A percentile compares a stretch with the other conserved stretches of the same genome.
Evolutionary conservation across 2,888 invertebrate species (phyloP).

Genomic region (Steinernema carpocapsae): DNA sequence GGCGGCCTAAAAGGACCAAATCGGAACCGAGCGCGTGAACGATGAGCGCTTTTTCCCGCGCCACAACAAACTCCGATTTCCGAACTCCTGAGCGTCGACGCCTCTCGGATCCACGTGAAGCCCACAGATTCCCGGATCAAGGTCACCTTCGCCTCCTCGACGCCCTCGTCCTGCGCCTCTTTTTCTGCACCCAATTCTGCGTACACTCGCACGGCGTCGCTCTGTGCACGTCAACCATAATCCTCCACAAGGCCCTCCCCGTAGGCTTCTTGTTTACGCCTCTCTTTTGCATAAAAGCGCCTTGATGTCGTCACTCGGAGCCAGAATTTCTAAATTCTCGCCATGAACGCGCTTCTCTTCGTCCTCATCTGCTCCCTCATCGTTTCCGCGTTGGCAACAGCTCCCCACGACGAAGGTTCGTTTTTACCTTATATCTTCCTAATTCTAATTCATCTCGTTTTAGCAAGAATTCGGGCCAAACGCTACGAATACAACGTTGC

Average conservation of each 20-base stretch:
- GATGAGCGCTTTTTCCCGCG: no score
- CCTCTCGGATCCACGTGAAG: no score
- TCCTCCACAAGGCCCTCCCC: background rate
- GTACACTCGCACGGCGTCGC: background rate
- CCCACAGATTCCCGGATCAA: no score
- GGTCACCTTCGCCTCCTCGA: no score
- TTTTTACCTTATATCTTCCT: background rate
- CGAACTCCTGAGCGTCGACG: no score
- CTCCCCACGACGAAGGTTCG: background rate
- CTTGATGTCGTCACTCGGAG: background rate
- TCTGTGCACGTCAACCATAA: background rate
- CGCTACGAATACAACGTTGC: conserved; percentile 12
- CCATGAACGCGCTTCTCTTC: background rate
- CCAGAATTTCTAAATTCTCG: background rate
- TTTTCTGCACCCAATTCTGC: background rate
- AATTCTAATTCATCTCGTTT: no score
- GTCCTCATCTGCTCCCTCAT: background rate
- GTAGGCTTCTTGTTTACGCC: background rate
- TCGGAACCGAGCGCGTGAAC: no score
- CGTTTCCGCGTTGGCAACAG: background rate
- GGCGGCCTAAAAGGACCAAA: no score
- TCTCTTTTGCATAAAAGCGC: background rate
- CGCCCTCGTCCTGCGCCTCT: no score
- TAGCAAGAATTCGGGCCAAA: background rate
- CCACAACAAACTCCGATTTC: no score